Evolutionary conservation across 2,888 invertebrate genomes (phyloP), one percentile per base, ranked within the genome.

Genomic region (Boloria selene): DNA sequence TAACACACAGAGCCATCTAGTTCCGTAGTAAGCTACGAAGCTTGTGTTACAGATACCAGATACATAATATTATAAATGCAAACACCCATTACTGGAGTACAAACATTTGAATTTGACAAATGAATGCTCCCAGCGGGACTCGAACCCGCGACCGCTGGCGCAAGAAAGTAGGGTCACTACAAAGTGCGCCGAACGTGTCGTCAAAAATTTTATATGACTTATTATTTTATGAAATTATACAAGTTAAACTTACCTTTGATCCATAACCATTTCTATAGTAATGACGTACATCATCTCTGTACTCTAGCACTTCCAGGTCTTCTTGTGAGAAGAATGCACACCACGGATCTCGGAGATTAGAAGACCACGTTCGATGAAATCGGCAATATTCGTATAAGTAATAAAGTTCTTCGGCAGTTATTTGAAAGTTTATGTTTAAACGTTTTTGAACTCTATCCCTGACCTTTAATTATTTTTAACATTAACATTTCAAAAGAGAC

Each of bases 301-400:
- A 97, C 83, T 97, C 97, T 73, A 97, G 72, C 0, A 96, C 84
- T 52, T 93, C 85, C 4, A 97, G 88, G 72, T 97, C 96, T 1
- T 94, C 87, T 58, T 94, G 93, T 50, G 93, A 94, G 80, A 97
- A 97, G 69, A 88, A 90, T 0, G 95, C 93, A 77, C 97, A 97
- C 97, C 97, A 97, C 0, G 96, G 93, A 1, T 96, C 95, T 81
- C 86, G 79, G 3, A 77, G 77, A 3, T 70, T 73, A 0, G 73
- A 66, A 1, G 70, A 72, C 90, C 90, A 96, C 2, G 96, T 95
- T 73, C 96, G 95, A 72, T 96, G 95, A 79, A 94, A 96, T 4
- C 96, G 94, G 75, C 97, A 97, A 81, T 95, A 93, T 74, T 97
- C 96, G 77, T 95, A 97, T 82, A 97, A 93, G 5, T 93, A 82